Evolutionary conservation across 2,888 invertebrate genomes (phyloP).

Genomic region (Mythimna vitellina): DNA sequence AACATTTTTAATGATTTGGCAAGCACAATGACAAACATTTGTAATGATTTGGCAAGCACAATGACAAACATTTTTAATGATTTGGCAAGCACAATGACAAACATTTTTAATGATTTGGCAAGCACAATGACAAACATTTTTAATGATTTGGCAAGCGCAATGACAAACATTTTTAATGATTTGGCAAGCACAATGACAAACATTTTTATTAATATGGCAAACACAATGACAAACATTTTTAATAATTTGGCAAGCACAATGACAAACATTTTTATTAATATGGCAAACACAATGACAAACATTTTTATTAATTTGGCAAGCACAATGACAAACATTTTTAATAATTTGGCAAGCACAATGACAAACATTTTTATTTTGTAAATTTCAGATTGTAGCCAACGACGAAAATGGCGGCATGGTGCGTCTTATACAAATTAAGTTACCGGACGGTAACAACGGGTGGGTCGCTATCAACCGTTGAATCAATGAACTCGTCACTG

Average conservation of each 20-base stretch:
- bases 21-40: background rate
- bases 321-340: background rate
- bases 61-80: background rate
- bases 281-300: background rate
- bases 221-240: background rate
- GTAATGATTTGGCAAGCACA: too few species aligned
- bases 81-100: too few species aligned
- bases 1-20: background rate
- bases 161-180: background rate
- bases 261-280: background rate
- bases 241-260: too few species aligned
- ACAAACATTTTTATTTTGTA: background rate
- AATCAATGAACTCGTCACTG: background rate
- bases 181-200: background rate
- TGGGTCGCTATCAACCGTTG: slow-evolving; percentile 83
- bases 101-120: background rate
- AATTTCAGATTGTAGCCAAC: slow-evolving; percentile 71
- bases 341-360: too few species aligned
- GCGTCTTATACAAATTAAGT: slow-evolving; percentile 81
- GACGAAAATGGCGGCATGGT: slow-evolving; percentile 74
- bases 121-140: background rate
- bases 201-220: background rate
- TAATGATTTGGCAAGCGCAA: too few species aligned
- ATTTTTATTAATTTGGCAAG: background rate
- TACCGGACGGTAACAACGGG: slow-evolving; percentile 82